Base-by-base conservation (phyloP, 1,140 invertebrate genomes). In the Bombyx mori region DNA sequence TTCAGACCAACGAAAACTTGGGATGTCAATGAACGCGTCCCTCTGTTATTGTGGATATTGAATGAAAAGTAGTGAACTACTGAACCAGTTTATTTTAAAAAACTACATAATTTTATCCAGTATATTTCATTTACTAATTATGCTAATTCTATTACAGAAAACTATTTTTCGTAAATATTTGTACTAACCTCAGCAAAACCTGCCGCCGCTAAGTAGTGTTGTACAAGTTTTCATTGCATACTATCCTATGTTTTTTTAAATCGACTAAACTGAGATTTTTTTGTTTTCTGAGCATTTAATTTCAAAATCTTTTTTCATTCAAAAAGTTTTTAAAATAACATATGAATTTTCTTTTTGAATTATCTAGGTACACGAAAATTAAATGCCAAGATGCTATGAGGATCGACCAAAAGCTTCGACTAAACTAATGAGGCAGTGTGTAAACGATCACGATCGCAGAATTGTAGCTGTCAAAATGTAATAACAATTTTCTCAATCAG, bases 1-100 rank as follows among this genome's bases (percentile, higher is more conserved):
- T 65, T 63, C 66, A 63, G 74, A 69, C 71, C 66, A 67, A 68
- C 72, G 26, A 72, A 65, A 54, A 43, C 54, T 62, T 71, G 69
- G 68, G 73, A 58, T 77, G 73, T 81, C 79, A 75, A 76, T 69
- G 71, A 79, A 65, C 74, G 82, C 82, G 82, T 83, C 82, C 72
- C 57, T 72, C 44, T 61, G 71, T 75, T 74, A 71, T 26, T 51
- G 45, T n/a, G 54, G 66, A 73, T 77, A 59, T 57, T 86, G 79
- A 83, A 81, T 83, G 73, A 75, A 82, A 57, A 51, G 43, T 58
- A 44, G 8, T 35, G 6, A 51, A 61, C 65, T 57, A 44, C 44
- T 7, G 8, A 8, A n/a, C 7, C 7, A n/a, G 22, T 48, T 56
- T 48, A 42, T 48, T 42, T 56, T 10, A 10, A 35, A 35, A 35